Evolutionary conservation across 2,888 invertebrate species (phyloP), one percentile per base, ranked within the genome.

Genomic region (Erebia ligea): DNA sequence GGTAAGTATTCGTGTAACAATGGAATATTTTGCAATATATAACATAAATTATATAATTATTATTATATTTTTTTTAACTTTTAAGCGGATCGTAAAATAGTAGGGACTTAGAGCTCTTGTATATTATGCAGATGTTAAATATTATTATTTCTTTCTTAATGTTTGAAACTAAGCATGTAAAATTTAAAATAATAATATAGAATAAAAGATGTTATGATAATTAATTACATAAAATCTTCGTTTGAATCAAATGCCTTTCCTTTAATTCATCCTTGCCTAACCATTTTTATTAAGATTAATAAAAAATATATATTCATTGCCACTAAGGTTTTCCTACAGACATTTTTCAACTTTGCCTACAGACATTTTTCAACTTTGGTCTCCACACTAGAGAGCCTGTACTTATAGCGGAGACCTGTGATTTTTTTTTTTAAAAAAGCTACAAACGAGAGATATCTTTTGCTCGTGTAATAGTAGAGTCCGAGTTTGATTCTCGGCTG

Each of bases 151-250:
- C 88, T 88, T 90, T 92, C 92, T 88, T 91, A 91, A 92, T 92
- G 92, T 92, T 92, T 92, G 86, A 91, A 62, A 89, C 88, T 92
- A 92, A 93, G 92, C 92, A 92, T 92, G 92, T 92, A 92, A 92
- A 93, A 93, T 92, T 92, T 89, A 91, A 92, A 91, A 92, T 92
- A 91, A 91, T 90, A 93, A 92, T 93, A 93, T 92, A 92, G 91
- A 92, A 92, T 92, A 92, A 92, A 92, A 92, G 91, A 92, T 93
- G 93, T 92, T 93, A 93, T 88, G 86, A 93, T 92, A 92, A 93
- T 91, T 92, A 93, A 93, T 92, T 92, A 92, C 88, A 92, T 88
- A 90, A 88, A 89, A 87, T 87, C 85, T 91, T 91, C 79, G 86
- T 90, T 92, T 92, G 86, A 87, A 87, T 90, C 76, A 74, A 72